Conservation (phyloP, 1,140 invertebrate species). For the Metaphire vulgaris region DNA sequence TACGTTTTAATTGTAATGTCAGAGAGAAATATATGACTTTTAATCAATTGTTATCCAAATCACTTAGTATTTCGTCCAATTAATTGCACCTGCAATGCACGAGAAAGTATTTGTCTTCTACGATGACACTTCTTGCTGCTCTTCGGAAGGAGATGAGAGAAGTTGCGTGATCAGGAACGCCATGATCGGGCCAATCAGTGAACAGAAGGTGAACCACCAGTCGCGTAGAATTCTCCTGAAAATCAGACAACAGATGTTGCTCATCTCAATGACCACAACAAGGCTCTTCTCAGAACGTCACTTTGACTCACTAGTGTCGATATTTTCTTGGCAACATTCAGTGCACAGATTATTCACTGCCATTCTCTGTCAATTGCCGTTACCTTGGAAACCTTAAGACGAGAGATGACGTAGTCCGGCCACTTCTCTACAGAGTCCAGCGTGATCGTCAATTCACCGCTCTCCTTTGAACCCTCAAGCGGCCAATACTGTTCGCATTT, state of each 20-base stretch:
- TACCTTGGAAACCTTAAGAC: not conserved
- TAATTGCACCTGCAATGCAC: not conserved
- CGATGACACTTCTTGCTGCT: slow-evolving; percentile 60
- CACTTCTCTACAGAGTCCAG: not conserved
- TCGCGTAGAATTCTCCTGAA: not conserved
- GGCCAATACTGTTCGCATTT: not conserved
- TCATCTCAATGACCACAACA: not conserved
- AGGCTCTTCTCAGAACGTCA: too few species aligned
- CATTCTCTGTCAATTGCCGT: not conserved
- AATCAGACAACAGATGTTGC: not conserved
- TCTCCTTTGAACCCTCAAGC: not conserved
- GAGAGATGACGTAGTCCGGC: not conserved
- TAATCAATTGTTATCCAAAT: too few species aligned
- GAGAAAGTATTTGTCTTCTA: not conserved
- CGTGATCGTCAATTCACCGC: not conserved
- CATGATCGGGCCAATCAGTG: slow-evolving; percentile 98
- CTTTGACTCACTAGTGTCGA: not conserved
- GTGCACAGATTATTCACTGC: not conserved
- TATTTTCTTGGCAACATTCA: not conserved
- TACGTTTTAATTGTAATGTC: too few species aligned
- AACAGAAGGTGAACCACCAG: slow-evolving; percentile 75
- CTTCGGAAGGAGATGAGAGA: slow-evolving; percentile 95
- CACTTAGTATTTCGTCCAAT: too few species aligned
- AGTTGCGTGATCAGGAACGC: slow-evolving; percentile 94
- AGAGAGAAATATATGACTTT: not conserved